Conservation (phyloP, 2,113 vertebrate genomes). For the Hylia prasina region DNA sequence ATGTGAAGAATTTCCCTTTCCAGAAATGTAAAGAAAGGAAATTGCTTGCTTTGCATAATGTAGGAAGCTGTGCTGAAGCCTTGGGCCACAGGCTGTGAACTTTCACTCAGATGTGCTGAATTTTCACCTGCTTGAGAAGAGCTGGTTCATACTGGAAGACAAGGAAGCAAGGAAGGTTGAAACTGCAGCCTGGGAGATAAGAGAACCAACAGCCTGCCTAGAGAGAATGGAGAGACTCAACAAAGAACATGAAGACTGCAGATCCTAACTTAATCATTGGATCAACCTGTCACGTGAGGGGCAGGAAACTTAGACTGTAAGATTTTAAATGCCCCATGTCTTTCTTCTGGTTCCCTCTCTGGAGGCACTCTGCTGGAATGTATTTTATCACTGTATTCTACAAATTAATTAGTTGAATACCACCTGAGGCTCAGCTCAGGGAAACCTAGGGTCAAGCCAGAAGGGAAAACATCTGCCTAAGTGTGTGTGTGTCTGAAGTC, state of each 20-base stretch:
- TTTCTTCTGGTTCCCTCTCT: neutral
- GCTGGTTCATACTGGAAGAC: neutral
- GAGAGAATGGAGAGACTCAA: neutral
- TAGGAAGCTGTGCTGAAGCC: neutral
- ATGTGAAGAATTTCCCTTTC: neutral
- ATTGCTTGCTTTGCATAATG: accelerated
- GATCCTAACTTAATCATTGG: neutral
- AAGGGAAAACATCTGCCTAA: neutral
- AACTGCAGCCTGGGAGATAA: neutral
- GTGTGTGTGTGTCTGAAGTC: neutral
- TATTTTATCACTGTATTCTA: neutral
- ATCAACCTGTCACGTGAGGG: neutral
- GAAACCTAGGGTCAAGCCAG: accelerated
- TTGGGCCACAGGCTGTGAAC: neutral
- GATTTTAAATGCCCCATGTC: neutral
- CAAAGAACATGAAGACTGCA: neutral
- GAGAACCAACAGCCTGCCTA: neutral
- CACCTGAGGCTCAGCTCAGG: neutral
- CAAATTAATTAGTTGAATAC: neutral
- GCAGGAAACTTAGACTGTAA: neutral
- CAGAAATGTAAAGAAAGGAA: neutral
- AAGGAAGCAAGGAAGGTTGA: neutral
- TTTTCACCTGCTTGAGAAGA: neutral
- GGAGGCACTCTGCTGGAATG: neutral
- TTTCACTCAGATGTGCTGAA: neutral